A percentile compares a stretch with the other conserved stretches of the same genome.
These are phyloP conservation scores for Melanerpes formicivorus DNA, from an alignment of 2,113 vertebrate genomes.

Conservation along the genomic window DNA sequence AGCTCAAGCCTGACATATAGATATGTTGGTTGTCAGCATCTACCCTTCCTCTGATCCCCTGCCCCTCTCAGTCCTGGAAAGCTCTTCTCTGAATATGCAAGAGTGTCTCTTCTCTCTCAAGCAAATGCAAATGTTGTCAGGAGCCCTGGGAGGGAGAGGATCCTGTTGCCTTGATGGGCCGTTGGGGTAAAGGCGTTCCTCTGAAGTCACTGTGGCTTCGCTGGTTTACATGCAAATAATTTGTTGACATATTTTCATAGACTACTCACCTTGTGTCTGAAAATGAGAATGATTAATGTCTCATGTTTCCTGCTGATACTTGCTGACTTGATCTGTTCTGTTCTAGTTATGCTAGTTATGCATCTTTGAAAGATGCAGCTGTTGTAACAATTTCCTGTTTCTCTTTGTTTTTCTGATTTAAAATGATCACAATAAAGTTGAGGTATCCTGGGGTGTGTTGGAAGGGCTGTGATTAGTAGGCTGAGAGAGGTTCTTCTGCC, in stretches of 20 bases:
- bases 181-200: neutral
- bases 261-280: neutral
- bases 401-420: neutral
- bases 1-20: neutral
- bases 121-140: neutral
- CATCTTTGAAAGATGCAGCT: neutral
- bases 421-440: neutral
- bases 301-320: neutral
- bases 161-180: neutral
- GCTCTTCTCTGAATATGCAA: rapidly evolving
- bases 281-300: neutral
- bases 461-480: too few relatives aligned
- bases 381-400: neutral
- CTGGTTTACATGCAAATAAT: neutral
- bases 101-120: neutral
- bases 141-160: neutral
- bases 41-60: neutral
- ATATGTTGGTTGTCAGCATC: neutral
- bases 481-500: too few relatives aligned
- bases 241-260: neutral
- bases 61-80: neutral
- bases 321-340: neutral
- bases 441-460: too few relatives aligned
- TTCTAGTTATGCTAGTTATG: neutral
- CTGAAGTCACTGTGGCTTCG: slow-evolving; percentile 1